Base-by-base conservation (phyloP, 2,888 invertebrate species). In the Drosophila nr. medialis region DNA sequence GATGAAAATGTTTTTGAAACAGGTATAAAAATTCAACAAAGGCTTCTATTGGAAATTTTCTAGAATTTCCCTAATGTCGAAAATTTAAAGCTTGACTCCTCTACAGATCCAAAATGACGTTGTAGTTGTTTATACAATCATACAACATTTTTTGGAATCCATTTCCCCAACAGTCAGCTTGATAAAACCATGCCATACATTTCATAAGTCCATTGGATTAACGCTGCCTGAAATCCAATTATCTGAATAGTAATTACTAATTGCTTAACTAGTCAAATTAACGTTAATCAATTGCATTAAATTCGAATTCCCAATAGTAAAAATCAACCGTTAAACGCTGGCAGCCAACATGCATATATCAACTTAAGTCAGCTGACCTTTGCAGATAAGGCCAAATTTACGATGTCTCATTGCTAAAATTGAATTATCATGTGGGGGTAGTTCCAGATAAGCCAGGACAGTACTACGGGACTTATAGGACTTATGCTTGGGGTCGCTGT, bases 321-420 rank as follows among this genome's bases (percentile, higher is more conserved):
- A 24, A 36, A 29, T 36, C 34, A 45, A n/a, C 27, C 29, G 32
- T 40, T 29, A 53, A 40, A 18, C 11, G 27, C 18, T 13, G 13
- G 34, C n/a, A 49, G 24, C n/a, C n/a, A n/a, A 21, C 24, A 24
- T 27, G 11, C 45, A 63, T 64, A 63, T 64, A 71, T 56, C 45
- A 64, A 51, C 49, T 69, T 51, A 45, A 72, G 69, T 75, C 66
- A 66, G 67, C 30, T 45, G 49, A 27, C 40, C 18, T 65, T 65
- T 48, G 36, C 49, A 62, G 81, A 88, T 86, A 86, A 77, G 88
- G 65, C 34, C 65, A 45, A 83, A 88, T 30, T 30, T 30, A 30
- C 3, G 30, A 3, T 10, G 11, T 10, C 32, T 11, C 32, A 32
- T 10, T 32, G 32, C 1, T 4, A 8, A 30, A 30, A 30, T 30